Evolutionary conservation across 1,140 invertebrate genomes (phyloP), one percentile per base, ranked within the genome.

Genomic region (Hypsibius dujardini): DNA sequence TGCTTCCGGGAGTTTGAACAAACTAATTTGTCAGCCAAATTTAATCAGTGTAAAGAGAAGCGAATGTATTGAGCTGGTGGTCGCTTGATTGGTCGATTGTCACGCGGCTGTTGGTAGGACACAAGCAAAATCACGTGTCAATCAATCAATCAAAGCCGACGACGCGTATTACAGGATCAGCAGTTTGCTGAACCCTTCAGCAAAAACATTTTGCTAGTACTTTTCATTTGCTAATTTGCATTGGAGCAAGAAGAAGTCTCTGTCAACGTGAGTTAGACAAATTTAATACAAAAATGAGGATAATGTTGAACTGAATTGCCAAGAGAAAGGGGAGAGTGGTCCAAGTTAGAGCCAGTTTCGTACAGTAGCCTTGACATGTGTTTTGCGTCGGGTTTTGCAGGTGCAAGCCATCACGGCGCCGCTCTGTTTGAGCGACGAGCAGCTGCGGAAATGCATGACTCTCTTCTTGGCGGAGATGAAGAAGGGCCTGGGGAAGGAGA

Each of bases 331-430:
- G 7, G 7, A 56, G n/a, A 7, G 7, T 56, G 7, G 50, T 56
- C n/a, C 50, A 56, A 12, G 50, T n/a, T 56, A 12, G 50, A 7
- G 7, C 50, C 50, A n/a, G 7, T 7, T 56, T 56, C 7, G n/a
- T 56, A 56, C 50, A 7, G 50, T 12, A 56, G n/a, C 50, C 7
- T 56, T 56, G 7, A 56, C 50, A 42, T 15, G 12, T 67, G 12
- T 45, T 72, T 46, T 50, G 2, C 15, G 2, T 50, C 69, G 47
- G 72, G 74, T 47, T 46, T 70, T 75, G 42, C 82, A 93, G 90
- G 87, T 95, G 77, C 86, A 89, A 79, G 88, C 92, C 79, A 85
- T 87, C 80, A 91, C 92, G 79, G 85, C 88, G 78, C 84, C 90
- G 70, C 82, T 96, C 73, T 84, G 90, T 60, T 81, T 95, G 15